phyloP scores from a whole-genome alignment of 1,140 invertebrate genomes.

The Trinorchestia longiramus region DNA sequence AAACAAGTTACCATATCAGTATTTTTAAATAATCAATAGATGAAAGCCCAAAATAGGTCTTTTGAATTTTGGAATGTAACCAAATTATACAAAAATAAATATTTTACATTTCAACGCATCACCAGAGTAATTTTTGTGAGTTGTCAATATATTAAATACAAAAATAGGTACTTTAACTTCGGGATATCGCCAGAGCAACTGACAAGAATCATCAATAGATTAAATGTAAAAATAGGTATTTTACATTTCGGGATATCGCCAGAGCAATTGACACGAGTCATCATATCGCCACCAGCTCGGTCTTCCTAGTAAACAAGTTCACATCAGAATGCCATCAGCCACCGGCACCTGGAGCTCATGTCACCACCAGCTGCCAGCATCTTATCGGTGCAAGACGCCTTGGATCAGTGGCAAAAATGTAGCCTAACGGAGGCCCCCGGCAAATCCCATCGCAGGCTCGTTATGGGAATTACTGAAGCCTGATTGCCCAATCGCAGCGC shows the following conservation, averaged over 20 bases:
- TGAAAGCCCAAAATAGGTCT: too few species aligned
- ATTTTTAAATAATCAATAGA: too few species aligned
- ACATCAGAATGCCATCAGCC: not conserved
- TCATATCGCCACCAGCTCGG: too few species aligned
- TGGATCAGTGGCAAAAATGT: conserved; percentile 45
- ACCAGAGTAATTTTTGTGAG: too few species aligned
- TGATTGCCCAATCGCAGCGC: conserved; percentile 45
- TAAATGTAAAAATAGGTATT: not conserved
- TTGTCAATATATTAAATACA: not conserved
- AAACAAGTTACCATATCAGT: not conserved
- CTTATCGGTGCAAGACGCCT: not conserved
- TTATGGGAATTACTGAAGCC: conserved; percentile 33
- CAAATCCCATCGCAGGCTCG: conserved; percentile 41
- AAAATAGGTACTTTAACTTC: not conserved
- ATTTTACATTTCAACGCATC: too few species aligned
- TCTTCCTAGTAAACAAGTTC: not conserved
- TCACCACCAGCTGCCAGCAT: not conserved
- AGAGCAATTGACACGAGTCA: not conserved
- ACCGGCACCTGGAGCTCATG: not conserved
- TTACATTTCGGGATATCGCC: not conserved
- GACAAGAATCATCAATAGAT: not conserved
- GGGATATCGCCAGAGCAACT: too few species aligned
- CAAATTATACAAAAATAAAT: too few species aligned
- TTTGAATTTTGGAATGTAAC: too few species aligned
- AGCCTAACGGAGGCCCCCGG: not conserved